Percentiles rank a stretch among this genome's conserved stretches.
phyloP scores from a whole-genome alignment of 2,797 vertebrate genomes.

The Gorsachius magnificus region DNA sequence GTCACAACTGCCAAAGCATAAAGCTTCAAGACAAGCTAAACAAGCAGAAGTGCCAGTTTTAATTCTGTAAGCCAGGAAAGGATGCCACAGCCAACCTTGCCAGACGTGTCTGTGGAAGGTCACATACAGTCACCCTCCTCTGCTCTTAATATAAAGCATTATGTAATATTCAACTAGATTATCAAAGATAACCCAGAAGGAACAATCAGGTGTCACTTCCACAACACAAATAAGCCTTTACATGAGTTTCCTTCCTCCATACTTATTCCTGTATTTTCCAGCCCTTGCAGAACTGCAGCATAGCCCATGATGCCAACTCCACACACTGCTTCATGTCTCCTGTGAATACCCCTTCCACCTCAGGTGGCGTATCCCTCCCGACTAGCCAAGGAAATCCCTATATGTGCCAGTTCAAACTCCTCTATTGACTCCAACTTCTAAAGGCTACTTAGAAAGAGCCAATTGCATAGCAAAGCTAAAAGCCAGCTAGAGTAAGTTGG shows the following conservation, averaged over 20 bases:
- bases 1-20: neutral
- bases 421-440: neutral
- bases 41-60: neutral
- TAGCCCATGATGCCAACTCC: neutral
- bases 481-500: neutral
- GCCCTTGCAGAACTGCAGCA: neutral
- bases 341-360: neutral
- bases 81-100: neutral
- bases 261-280: neutral
- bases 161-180: neutral
- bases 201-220: neutral
- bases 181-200: neutral
- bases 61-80: neutral
- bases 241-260: neutral
- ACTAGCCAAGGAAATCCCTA: neutral
- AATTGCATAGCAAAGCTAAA: neutral
- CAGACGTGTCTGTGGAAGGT: neutral
- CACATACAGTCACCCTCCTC: neutral
- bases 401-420: neutral
- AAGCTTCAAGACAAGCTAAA: neutral
- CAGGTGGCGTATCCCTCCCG: neutral
- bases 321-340: accelerated
- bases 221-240: neutral
- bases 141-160: neutral
- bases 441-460: neutral